Evolutionary conservation across 2,888 invertebrate species (phyloP), one percentile per base, ranked within the genome.

Genomic region (Mythimna impura): DNA sequence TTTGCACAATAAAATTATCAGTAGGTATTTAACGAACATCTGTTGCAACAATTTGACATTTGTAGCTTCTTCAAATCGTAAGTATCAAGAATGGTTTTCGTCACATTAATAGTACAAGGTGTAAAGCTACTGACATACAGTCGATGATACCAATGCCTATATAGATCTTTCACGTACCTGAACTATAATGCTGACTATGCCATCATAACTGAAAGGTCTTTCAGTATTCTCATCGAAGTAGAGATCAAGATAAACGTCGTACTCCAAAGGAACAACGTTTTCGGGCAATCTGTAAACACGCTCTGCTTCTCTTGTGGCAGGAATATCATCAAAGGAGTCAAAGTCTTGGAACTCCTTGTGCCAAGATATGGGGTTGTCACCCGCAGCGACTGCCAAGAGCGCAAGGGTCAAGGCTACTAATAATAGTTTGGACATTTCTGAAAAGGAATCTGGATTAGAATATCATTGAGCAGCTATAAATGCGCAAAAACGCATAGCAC

Each of bases 191-290:
- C 84, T 82, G 62, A 91, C 94, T 34, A 75, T 87, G 47, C 96
- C 96, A 82, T 95, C 94, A 80, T 91, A 96, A 81, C 93, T 94
- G 65, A 89, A 96, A 0, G 94, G 93, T 17, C 88, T 91, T 9
- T 94, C 92, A 3, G 86, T 83, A 55, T 91, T 89, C 73, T 95
- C 96, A 71, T 88, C 89, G 52, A 96, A 96, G 76, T 89, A 95
- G 0, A 96, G 85, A 80, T 96, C 94, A 8, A 96, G 91, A 61
- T 89, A 90, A 61, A 96, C 92, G 64, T 96, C 94, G 67, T 96
- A 96, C 36, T 93, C 92, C 12, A 94, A 66, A n/a, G 96, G 96
- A 0, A 92, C 70, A 0, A 96, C 93, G 68, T 86, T 93, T 65
- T 88, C 83, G 1, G 96, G 96, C 14, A 96, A 79, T 55, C 96